Percentiles rank a stretch among this genome's conserved stretches.
Evolutionary conservation across 2,113 vertebrate genomes (phyloP).

Genomic region (Menura novaehollandiae): DNA sequence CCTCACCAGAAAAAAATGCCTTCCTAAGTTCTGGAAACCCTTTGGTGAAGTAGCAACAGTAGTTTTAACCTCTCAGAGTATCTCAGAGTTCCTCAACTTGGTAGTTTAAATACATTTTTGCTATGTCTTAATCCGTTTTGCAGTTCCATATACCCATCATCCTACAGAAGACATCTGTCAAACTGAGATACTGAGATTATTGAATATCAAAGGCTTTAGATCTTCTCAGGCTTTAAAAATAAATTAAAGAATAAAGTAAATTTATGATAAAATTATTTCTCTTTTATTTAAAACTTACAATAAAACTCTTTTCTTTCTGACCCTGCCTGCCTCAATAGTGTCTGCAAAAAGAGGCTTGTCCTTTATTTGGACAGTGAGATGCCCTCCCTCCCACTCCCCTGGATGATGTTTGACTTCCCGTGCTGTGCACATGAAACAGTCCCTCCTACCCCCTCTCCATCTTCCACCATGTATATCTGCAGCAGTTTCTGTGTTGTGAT

Average conservation of each 20-base stretch:
- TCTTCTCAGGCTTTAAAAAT: not conserved
- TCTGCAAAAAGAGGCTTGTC: not conserved
- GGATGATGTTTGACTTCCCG: not conserved
- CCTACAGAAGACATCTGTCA: not conserved
- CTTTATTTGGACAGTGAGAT: not conserved
- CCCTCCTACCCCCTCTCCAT: not conserved
- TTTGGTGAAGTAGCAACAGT: not conserved
- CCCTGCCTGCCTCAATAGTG: not conserved
- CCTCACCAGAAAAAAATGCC: not conserved
- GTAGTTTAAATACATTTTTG: not conserved
- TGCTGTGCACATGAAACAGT: not conserved
- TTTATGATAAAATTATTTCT: not conserved
- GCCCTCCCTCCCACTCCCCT: not conserved
- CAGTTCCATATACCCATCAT: not conserved
- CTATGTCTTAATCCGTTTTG: not conserved
- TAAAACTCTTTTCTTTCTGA: not conserved
- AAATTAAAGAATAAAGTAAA: not conserved
- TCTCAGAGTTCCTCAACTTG: not conserved
- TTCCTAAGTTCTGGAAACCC: not conserved
- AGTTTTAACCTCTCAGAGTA: not conserved
- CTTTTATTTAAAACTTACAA: not conserved
- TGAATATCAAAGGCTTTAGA: not conserved
- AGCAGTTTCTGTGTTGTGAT: constrained; percentile 37
- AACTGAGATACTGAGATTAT: not conserved
- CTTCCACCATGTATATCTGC: not conserved